These are phyloP conservation scores for Indri indri DNA, from an alignment of 2,113 vertebrate genomes.

Conservation along the genomic window DNA sequence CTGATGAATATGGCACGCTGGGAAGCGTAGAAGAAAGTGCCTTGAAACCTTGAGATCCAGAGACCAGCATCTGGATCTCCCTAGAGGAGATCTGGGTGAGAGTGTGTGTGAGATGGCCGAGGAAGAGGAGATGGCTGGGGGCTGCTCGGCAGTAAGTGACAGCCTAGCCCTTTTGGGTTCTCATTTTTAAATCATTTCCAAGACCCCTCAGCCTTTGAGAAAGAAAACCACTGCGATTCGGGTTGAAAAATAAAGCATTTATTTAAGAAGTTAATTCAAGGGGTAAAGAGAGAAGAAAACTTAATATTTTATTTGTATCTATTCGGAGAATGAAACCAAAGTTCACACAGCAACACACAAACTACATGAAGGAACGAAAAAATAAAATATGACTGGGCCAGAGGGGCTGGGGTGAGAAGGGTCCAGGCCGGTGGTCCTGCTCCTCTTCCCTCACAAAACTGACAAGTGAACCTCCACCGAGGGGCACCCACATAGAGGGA, in stretches of 20 bases:
- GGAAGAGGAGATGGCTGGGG: not conserved
- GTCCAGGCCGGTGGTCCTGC: not conserved
- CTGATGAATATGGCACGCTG: not conserved
- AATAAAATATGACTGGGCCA: not conserved
- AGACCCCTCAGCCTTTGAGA: conserved; percentile 22
- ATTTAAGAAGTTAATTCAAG: conserved; percentile 79
- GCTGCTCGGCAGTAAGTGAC: not conserved
- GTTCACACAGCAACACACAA: conserved; percentile 75
- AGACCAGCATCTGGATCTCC: accelerated
- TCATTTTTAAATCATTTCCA: conserved; percentile 16
- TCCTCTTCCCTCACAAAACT: conserved; percentile 18
- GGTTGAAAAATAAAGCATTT: conserved; percentile 90
- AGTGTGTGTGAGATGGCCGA: not conserved
- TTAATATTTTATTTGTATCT: conserved; percentile 66
- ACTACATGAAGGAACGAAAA: conserved; percentile 69
- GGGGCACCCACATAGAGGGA: not conserved
- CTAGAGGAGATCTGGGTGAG: not conserved
- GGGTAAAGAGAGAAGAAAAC: conserved; percentile 51
- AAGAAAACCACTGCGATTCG: conserved; percentile 67
- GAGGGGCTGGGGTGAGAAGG: not conserved
- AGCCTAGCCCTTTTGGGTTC: not conserved
- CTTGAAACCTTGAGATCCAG: not conserved
- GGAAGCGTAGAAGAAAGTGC: not conserved
- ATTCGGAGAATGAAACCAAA: conserved; percentile 63
- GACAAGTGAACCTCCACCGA: conserved; percentile 7